Evolutionary conservation across 2,888 invertebrate species (phyloP), one percentile per base, ranked within the genome.

Genomic region (Caenorhabditis parvicauda): DNA sequence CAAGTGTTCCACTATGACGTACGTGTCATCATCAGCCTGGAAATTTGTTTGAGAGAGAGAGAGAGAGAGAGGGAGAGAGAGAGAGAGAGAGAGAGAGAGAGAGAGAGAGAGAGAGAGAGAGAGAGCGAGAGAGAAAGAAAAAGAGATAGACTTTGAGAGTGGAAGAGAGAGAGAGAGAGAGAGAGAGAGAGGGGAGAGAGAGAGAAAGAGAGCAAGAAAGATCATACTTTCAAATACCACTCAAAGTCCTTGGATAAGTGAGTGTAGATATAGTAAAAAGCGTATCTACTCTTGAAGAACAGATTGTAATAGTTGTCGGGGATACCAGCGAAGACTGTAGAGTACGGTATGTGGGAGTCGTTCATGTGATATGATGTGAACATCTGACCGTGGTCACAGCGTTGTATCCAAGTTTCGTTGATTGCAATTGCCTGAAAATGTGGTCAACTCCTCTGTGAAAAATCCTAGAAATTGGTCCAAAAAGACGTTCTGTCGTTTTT

Each of bases 1-100:
- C 41, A 75, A 53, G 39, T 75, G 68, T 29, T 74, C 75, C 14
- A 72, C 63, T 12, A 75, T 60, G 9, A 75, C 59, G 48, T 68
- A 75, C 1, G 75, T 69, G 53, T 75, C 75, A 47, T 75, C 75
- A 45, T 75, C 74, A 6, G 74, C 74, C 71, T 75, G 49, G 9
- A 67, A 48, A 24, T 12, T 22, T 9, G 27, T n/a, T n/a, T n/a
- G n/a, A n/a, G n/a, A n/a, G 37, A 25, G 38, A 28, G n/a, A n/a
- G n/a, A n/a, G n/a, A n/a, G n/a, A n/a, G n/a, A n/a, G n/a, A n/a
- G n/a, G n/a, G n/a, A n/a, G n/a, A n/a, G n/a, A n/a, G n/a, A n/a
- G n/a, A n/a, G n/a, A n/a, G n/a, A n/a, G n/a, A n/a, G n/a, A n/a
- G n/a, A n/a, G n/a, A n/a, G n/a, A n/a, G n/a, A n/a, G n/a, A n/a